Evolutionary conservation across 2,113 vertebrate species (phyloP), one percentile per base, ranked within the genome.

Genomic region (Dermatemys mawii): DNA sequence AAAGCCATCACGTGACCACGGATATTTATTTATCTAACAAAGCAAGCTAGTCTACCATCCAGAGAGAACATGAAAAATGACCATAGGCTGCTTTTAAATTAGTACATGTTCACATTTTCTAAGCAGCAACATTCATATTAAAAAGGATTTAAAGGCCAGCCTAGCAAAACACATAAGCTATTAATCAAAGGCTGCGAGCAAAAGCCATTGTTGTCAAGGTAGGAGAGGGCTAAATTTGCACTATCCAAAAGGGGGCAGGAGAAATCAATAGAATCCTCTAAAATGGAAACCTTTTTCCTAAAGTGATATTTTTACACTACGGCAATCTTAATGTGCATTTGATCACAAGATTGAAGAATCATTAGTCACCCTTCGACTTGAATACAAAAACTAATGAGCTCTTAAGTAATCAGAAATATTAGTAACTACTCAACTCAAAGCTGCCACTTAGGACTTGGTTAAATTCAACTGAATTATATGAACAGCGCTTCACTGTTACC

Each of bases 211-310:
- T 41, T 84, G 67, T 82, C 49, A 87, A 29, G 51, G 26, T 67
- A 83, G 0, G 0, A 82, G 55, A 46, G 11, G 3, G 60, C 14
- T 38, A 5, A 17, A 67, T 32, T 76, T 63, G 29, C 21, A 4
- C 48, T 53, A 46, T 35, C 51, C 55, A 63, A 86, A 83, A 0
- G 0, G 82, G 46, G 21, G 5, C 32, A n/a, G 46, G 22, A 55
- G 51, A 78, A 81, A 70, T 73, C 3, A 14, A 83, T 92, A 75
- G 55, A 57, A 84, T 93, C 88, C 89, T 94, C 86, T 81, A 93
- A 94, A 88, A 90, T 6, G 3, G 63, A 46, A 35, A 86, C 57
- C 53, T 92, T 87, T 90, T 88, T 88, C 86, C 27, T 78, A 11
- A 50, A 63, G 21, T 9, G 21, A 22, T 1, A 0, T 38, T 84